Evolutionary conservation across 2,797 vertebrate species (phyloP), one percentile per base, ranked within the genome.

Genomic region (Cryptoblepharus egeriae): DNA sequence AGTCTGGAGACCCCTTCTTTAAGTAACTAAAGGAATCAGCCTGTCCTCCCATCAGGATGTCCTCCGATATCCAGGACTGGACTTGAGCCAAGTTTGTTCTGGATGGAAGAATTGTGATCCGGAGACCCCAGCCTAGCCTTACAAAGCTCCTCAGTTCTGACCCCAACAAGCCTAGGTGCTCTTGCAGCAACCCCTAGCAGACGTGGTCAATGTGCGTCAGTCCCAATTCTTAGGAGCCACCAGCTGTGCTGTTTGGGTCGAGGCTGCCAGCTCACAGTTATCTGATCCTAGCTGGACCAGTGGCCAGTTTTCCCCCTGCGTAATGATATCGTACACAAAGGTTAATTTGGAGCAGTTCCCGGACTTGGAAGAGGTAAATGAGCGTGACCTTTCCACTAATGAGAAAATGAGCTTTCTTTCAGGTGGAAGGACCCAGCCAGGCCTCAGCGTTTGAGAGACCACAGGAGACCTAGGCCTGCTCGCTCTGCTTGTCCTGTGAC

Each of bases 261-360:
- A 28, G 37, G 35, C n/a, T 39, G 79, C 60, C 45, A 65, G 13
- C 49, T 26, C 18, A 9, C 42, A 10, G 35, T n/a, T 73, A 13
- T 45, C 11, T 20, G 4, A 5, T 35, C 61, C 28, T 18, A 1
- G 1, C 20, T 49, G 26, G 28, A 28, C n/a, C 26, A 4, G 45
- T 15, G 75, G 69, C 18, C 24, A 3, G n/a, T 15, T 4, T 4
- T 16, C 20, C 28, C 20, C 16, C 13, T 16, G 3, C n/a, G 13
- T 32, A 32, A 6, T 74, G 49, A 78, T 58, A 68, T 68, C 30
- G 55, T 16, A 37, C 63, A 16, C 63, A 10, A n/a, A 72, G 77
- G 82, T 79, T 67, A 79, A 69, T n/a, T 74, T 60, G 69, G 76
- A 84, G 39, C 37, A 8, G 2, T 68, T 79, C 60, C 77, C 76